A percentile compares a stretch with the other conserved stretches of the same genome.
Conservation (phyloP, 2,888 invertebrate genomes). For the Phymatocera aterrima region DNA sequence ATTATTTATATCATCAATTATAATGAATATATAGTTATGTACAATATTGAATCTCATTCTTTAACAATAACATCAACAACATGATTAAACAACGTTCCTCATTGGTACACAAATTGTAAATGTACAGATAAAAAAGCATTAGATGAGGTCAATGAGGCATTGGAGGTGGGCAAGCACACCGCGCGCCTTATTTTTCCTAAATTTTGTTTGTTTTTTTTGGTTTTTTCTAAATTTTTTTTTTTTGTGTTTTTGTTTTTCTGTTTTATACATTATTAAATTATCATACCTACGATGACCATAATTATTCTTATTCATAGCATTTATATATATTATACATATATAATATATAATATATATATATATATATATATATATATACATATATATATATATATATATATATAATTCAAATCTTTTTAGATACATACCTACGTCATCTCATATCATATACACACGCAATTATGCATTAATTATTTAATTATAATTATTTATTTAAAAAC, state of each 20-base stretch:
- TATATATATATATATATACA: constrained; percentile 50
- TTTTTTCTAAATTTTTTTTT: constrained; percentile 53
- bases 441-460: constrained; percentile 62
- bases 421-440: constrained; percentile 65
- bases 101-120: constrained; percentile 75
- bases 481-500: too few species aligned
- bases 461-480: constrained; percentile 51
- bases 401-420: constrained; percentile 53
- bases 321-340: constrained; percentile 48
- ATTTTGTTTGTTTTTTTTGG: constrained; percentile 52
- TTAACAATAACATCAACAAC: constrained; percentile 88
- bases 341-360: constrained; percentile 46
- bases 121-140: constrained; percentile 75
- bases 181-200: constrained; percentile 64
- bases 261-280: constrained; percentile 55
- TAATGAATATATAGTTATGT: constrained; percentile 86
- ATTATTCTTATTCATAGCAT: constrained; percentile 26
- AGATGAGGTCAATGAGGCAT: constrained; percentile 75
- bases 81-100: constrained; percentile 78
- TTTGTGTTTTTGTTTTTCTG: constrained; percentile 51
- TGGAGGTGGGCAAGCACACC: constrained; percentile 71
- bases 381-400: constrained; percentile 47
- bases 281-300: constrained; percentile 22
- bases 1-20: constrained; percentile 78
- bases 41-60: constrained; percentile 86